phyloP scores from a whole-genome alignment of 2,113 vertebrate species.

The Siphamia tubifer region DNA sequence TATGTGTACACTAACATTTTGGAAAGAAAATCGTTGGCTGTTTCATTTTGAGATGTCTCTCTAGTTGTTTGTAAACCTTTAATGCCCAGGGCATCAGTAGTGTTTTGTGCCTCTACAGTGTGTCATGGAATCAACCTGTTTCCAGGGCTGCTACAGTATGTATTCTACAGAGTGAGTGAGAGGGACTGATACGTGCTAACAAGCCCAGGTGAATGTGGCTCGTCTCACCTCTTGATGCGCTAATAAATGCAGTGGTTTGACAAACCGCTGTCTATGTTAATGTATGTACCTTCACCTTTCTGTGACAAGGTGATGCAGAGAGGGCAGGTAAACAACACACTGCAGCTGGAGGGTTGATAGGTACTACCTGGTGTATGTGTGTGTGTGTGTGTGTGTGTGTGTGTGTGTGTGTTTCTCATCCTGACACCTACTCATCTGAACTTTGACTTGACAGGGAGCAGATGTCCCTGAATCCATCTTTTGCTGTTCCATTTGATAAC shows the following conservation, averaged over 20 bases:
- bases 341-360: constrained; percentile 37
- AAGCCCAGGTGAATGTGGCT: constrained; percentile 78
- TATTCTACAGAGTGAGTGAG: constrained; percentile 52
- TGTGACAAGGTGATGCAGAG: constrained; percentile 85
- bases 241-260: constrained; percentile 92
- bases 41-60: no score
- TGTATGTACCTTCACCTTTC: constrained; percentile 88
- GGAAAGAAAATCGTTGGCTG: no score
- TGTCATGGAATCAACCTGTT: constrained; percentile 62
- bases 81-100: background rate
- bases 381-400: constrained; percentile 22
- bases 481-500: constrained; percentile 51
- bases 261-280: constrained; percentile 86
- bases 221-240: constrained; percentile 82
- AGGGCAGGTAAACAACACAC: constrained; percentile 72
- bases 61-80: background rate
- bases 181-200: constrained; percentile 70
- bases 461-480: constrained; percentile 59
- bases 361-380: constrained; percentile 5
- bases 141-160: constrained; percentile 28
- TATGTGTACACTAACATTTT: no score
- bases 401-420: constrained; percentile 26
- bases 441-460: constrained; percentile 69
- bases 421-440: constrained; percentile 48
- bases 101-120: constrained; percentile 11